A percentile compares a stretch with the other conserved stretches of the same genome.
phyloP scores from a whole-genome alignment of 1,140 invertebrate species.

The Glossosoma conforme region DNA sequence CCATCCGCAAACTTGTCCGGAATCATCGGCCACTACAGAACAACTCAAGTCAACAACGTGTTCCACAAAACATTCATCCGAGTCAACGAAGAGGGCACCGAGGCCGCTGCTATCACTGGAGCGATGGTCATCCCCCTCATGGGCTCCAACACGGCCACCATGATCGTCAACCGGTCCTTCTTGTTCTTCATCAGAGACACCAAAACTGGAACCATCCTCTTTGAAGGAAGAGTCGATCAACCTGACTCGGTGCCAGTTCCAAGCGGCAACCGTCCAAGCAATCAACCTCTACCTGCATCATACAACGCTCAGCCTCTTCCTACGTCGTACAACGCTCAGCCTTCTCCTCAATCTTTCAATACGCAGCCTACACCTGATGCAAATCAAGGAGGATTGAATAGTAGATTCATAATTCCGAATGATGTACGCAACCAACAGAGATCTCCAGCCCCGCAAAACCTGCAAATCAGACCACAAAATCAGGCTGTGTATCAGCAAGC shows the following conservation, averaged over 20 bases:
- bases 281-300: background rate
- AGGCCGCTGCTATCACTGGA: conserved; percentile 63
- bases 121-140: conserved; percentile 57
- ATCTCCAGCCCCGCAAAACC: no score
- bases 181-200: conserved; percentile 65
- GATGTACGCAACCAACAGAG: no score
- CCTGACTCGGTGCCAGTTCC: conserved; percentile 34
- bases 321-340: background rate
- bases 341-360: background rate
- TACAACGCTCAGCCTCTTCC: background rate
- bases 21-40: conserved; percentile 42
- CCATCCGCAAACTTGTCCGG: conserved; percentile 56
- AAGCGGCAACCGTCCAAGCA: background rate
- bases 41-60: conserved; percentile 53
- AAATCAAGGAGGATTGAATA: no score
- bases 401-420: no score
- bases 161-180: conserved; percentile 64
- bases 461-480: no score
- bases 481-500: no score
- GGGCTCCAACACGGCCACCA: conserved; percentile 37
- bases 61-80: conserved; percentile 66
- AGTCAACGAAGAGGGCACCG: conserved; percentile 66
- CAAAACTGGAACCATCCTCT: conserved; percentile 54
- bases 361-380: background rate
- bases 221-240: conserved; percentile 59